phyloP scores from a whole-genome alignment of 1,140 invertebrate species.

The Tribolium madens region DNA sequence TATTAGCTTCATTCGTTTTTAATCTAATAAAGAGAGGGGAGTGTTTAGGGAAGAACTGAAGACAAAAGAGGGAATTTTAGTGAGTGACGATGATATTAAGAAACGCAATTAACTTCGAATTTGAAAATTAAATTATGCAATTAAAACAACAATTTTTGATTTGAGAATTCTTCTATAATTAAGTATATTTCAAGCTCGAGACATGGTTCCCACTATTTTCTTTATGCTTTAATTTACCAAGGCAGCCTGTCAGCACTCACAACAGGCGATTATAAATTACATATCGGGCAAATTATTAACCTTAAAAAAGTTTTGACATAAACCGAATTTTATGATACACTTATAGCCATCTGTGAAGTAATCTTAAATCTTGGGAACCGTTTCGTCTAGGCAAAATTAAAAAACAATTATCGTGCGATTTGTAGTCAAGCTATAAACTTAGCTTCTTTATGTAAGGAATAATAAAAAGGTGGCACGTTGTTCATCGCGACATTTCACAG shows the following conservation, averaged over 20 bases:
- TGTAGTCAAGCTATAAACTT: neutral
- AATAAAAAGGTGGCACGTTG: too few relatives aligned
- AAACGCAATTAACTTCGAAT: neutral
- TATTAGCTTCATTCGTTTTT: neutral
- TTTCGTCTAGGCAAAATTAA: neutral
- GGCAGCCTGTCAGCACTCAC: neutral
- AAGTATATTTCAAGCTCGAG: neutral
- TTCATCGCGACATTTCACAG: conserved; percentile 43
- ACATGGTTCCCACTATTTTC: neutral
- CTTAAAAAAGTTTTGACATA: neutral
- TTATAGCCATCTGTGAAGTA: neutral
- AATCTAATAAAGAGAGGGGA: neutral
- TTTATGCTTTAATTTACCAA: neutral
- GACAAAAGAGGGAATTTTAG: neutral
- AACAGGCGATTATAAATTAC: neutral
- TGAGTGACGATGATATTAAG: neutral
- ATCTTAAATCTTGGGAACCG: neutral
- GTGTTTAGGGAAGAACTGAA: too few relatives aligned
- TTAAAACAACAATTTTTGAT: too few relatives aligned
- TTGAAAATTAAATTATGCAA: neutral
- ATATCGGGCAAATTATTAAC: neutral
- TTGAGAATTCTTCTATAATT: neutral
- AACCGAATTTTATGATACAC: neutral
- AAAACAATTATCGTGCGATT: neutral
- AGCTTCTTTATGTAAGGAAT: conserved; percentile 1